Evolutionary conservation across 2,797 vertebrate species (phyloP).

Genomic region (Arvicola amphibius): DNA sequence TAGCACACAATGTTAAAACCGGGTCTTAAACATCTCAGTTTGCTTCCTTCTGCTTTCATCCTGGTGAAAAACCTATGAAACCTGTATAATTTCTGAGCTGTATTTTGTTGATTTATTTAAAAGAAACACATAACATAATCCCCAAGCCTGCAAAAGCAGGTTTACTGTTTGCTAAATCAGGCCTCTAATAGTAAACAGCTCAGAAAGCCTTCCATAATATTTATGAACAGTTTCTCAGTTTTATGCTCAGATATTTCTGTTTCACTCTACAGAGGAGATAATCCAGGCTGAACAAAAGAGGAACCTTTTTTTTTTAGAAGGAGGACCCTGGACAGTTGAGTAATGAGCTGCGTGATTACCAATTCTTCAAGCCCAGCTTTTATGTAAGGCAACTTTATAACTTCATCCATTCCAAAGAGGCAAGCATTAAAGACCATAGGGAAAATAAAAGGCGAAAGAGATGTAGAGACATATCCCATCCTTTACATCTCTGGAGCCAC

Average conservation of each 20-base stretch:
- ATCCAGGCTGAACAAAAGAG: slow-evolving; percentile 67
- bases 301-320: slow-evolving; percentile 61
- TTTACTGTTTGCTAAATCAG: slow-evolving; percentile 73
- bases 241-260: slow-evolving; percentile 77
- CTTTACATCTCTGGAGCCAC: slow-evolving; percentile 62
- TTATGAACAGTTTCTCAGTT: slow-evolving; percentile 77
- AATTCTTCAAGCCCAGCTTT: slow-evolving; percentile 75
- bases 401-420: slow-evolving; percentile 76
- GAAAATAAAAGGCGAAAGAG: slow-evolving; percentile 75
- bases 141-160: background rate
- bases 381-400: slow-evolving; percentile 76
- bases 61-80: slow-evolving; percentile 53
- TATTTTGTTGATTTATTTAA: slow-evolving; percentile 70
- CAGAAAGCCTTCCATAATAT: slow-evolving; percentile 73
- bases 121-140: slow-evolving; percentile 56
- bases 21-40: slow-evolving; percentile 63
- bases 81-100: slow-evolving; percentile 24
- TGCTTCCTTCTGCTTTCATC: slow-evolving; percentile 65
- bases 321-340: slow-evolving; percentile 67
- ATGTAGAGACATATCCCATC: slow-evolving; percentile 49
- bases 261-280: slow-evolving; percentile 60
- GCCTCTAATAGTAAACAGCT: slow-evolving; percentile 70
- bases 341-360: slow-evolving; percentile 64
- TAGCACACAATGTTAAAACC: slow-evolving; percentile 66
- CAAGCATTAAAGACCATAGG: slow-evolving; percentile 68